Evolutionary conservation across 2,888 invertebrate genomes (phyloP), one percentile per base, ranked within the genome.

Genomic region (Mimas tiliae): DNA sequence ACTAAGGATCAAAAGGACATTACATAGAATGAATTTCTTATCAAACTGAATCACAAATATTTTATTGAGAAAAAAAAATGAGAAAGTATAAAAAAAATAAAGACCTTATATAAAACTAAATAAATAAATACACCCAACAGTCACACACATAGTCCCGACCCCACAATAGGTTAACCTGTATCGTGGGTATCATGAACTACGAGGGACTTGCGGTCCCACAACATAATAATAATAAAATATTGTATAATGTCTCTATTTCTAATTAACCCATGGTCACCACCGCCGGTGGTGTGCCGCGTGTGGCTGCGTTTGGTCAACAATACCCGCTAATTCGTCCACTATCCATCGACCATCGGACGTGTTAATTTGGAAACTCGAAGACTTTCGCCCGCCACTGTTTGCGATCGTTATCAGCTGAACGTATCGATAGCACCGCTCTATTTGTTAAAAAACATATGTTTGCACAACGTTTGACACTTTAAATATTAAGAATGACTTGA

Each of bases 281-380:
- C 16, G 62, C 64, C 34, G 34, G 48, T 53, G 55, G 8, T 69
- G 70, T 71, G 70, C 68, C 67, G 68, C 69, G 71, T 68, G 77
- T 76, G 79, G 74, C 78, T 76, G 50, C 76, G 19, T 65, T 79
- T 77, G 81, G 77, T 75, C 77, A 83, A 86, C 87, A 85, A 85
- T 84, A 85, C 77, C 81, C 76, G 92, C 90, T 92, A 92, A 92
- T 88, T 88, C 87, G 85, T 83, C 83, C 86, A 77, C 88, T 88
- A 91, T 91, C 89, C 87, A 87, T 76, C 76, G 73, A 69, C 70
- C 73, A 73, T 74, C 67, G 77, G 47, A 82, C 75, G 81, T 80
- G 87, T 80, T 87, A 87, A 87, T 87, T 87, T 87, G 82, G 87
- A 87, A 87, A 87, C 83, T 78, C 42, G 38, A 33, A 73, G 73